Conservation (phyloP, 1,140 invertebrate species). For the Zaprionus inermis region DNA sequence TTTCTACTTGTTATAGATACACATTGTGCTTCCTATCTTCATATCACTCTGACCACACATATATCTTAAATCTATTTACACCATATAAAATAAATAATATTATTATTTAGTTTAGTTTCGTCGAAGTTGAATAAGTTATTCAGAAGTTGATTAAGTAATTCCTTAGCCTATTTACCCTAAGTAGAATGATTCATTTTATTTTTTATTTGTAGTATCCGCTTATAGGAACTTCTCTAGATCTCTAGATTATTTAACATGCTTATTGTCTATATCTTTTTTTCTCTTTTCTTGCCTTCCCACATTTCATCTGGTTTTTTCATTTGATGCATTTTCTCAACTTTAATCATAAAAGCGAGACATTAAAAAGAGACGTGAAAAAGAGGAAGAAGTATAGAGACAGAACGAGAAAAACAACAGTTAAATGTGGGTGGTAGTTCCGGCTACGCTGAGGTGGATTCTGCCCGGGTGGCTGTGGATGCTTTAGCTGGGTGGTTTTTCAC, state of each 20-base stretch:
- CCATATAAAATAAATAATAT: no score
- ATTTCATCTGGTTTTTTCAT: constrained; percentile 36
- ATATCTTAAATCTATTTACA: no score
- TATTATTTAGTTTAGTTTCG: no score
- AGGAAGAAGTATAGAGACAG: background rate
- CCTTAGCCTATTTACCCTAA: no score
- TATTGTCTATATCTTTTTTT: no score
- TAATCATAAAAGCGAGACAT: constrained; percentile 7
- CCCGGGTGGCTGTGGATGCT: constrained; percentile 8
- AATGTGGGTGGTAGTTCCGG: constrained; percentile 26
- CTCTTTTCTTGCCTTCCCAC: background rate
- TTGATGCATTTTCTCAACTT: constrained; percentile 14
- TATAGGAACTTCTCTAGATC: background rate
- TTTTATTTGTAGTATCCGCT: background rate
- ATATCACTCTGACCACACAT: no score
- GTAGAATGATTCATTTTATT: no score
- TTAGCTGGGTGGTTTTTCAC: constrained; percentile 44
- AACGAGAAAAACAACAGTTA: background rate
- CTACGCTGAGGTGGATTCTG: background rate
- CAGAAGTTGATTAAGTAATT: no score
- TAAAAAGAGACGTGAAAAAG: background rate
- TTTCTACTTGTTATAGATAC: no score
- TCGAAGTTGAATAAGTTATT: background rate
- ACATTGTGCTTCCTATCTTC: no score
- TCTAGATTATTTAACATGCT: background rate